phyloP scores from a whole-genome alignment of 1,140 invertebrate genomes.

The Laodelphax striatellus region DNA sequence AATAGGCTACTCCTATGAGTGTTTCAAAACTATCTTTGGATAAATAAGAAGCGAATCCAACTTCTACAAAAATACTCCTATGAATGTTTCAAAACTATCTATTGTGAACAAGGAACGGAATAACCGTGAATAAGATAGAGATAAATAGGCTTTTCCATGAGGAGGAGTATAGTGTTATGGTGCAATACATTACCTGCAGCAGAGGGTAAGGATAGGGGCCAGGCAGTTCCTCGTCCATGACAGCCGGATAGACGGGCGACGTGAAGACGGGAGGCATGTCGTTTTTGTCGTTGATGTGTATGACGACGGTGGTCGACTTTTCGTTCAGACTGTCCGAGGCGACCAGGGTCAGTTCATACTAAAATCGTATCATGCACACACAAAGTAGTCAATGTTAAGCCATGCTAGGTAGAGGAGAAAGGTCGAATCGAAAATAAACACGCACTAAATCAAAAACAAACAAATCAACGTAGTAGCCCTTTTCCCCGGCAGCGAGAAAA shows the following conservation, averaged over 20 bases:
- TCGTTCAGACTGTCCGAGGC: slow-evolving; percentile 78
- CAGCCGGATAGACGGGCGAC: slow-evolving; percentile 49
- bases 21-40: no score
- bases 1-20: no score
- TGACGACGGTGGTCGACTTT: slow-evolving; percentile 63
- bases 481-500: no score
- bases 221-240: slow-evolving; percentile 51
- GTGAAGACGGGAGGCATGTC: slow-evolving; percentile 70
- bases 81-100: no score
- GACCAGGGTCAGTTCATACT: slow-evolving; percentile 78
- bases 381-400: neutral
- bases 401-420: neutral
- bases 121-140: no score
- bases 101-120: no score
- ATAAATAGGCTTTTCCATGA: neutral
- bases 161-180: neutral
- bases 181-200: slow-evolving; percentile 41
- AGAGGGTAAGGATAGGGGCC: slow-evolving; percentile 43
- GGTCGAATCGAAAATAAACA: neutral
- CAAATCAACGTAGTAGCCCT: no score
- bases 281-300: slow-evolving; percentile 67
- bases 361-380: slow-evolving; percentile 19
- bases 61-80: no score
- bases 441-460: no score
- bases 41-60: no score